A percentile compares a stretch with the other conserved stretches of the same genome.
These are phyloP conservation scores for Tonatia bakeri DNA, from an alignment of 2,113 vertebrate species.

Conservation along the genomic window DNA sequence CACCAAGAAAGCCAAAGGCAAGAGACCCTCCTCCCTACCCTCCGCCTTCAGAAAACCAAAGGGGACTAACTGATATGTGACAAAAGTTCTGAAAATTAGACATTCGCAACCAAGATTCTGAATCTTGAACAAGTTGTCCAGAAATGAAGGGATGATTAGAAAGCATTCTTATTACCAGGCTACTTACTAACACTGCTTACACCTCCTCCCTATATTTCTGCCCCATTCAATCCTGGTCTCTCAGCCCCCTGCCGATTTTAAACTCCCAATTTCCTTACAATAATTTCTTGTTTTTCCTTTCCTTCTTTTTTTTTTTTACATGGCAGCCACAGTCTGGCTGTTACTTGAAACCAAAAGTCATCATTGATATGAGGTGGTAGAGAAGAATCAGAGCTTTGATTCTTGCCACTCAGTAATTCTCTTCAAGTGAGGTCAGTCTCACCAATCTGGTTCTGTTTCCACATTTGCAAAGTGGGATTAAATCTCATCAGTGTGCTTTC, in stretches of 20 bases:
- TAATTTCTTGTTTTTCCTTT: neutral
- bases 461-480: neutral
- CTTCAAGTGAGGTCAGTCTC: neutral
- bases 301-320: too few relatives aligned
- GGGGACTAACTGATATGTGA: neutral
- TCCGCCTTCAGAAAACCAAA: neutral
- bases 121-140: neutral
- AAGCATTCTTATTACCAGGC: neutral
- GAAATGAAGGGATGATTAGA: neutral
- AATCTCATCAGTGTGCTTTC: neutral
- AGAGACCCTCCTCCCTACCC: neutral
- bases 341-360: constrained; percentile 23
- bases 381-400: neutral
- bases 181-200: neutral
- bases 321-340: neutral
- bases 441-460: neutral
- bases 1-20: neutral
- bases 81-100: constrained; percentile 12
- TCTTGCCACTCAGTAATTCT: neutral
- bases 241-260: neutral
- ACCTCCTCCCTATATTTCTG: neutral
- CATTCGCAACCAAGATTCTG: neutral
- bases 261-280: neutral
- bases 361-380: neutral
- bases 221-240: neutral